Conservation (phyloP, 1,140 invertebrate species). For the Prorops nasuta region DNA sequence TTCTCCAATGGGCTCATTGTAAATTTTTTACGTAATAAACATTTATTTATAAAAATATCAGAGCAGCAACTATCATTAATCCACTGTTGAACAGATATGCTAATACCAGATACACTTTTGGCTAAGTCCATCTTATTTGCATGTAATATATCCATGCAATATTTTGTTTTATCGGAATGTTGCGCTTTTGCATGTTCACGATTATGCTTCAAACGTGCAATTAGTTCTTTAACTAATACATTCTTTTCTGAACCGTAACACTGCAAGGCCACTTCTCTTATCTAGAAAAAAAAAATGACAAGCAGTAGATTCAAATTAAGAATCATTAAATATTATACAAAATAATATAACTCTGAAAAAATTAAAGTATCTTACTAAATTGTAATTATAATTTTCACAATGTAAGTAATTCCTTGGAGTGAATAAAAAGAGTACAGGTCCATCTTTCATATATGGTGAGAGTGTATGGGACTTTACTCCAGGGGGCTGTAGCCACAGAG, state of each 20-base stretch:
- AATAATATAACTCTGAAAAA: no score
- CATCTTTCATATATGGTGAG: slow-evolving; percentile 62
- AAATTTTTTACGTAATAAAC: slow-evolving; percentile 34
- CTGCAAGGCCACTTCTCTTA: slow-evolving; percentile 65
- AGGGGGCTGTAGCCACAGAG: slow-evolving; percentile 63
- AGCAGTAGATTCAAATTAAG: no score
- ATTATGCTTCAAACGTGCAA: slow-evolving; percentile 29
- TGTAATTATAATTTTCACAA: slow-evolving; percentile 61
- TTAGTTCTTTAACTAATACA: slow-evolving; percentile 51
- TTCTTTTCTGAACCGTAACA: slow-evolving; percentile 66
- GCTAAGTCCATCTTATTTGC: slow-evolving; percentile 16
- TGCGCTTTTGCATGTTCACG: slow-evolving; percentile 20
- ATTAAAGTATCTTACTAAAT: slow-evolving; percentile 67
- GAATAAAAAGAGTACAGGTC: slow-evolving; percentile 69
- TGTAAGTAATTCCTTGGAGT: slow-evolving; percentile 69
- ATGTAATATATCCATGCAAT: slow-evolving; percentile 29
- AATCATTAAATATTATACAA: no score
- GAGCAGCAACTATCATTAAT: slow-evolving; percentile 53
- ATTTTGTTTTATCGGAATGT: slow-evolving; percentile 27
- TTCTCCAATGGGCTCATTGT: slow-evolving; percentile 18
- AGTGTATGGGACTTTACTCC: slow-evolving; percentile 66
- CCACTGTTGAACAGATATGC: slow-evolving; percentile 41
- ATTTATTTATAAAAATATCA: slow-evolving; percentile 46
- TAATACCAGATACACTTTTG: slow-evolving; percentile 19
- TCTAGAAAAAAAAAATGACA: slow-evolving; percentile 59